A percentile compares a stretch with the other conserved stretches of the same genome.
These are phyloP conservation scores for Columbina picui DNA, from an alignment of 2,113 vertebrate genomes.

Conservation along the genomic window DNA sequence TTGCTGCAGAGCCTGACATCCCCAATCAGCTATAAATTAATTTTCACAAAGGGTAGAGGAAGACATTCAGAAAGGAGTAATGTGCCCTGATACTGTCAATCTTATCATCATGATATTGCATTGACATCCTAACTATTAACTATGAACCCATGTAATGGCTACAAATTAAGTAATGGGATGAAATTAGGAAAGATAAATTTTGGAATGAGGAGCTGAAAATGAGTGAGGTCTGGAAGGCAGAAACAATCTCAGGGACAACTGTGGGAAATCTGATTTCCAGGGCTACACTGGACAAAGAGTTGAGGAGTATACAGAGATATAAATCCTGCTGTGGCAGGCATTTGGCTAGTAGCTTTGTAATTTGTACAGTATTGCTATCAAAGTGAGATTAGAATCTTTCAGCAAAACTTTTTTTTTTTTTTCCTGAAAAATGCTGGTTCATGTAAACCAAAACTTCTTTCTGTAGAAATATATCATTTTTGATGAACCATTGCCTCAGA, in stretches of 20 bases:
- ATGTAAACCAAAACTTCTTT: background rate
- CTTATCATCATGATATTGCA: background rate
- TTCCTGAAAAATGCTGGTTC: background rate
- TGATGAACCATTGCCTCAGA: background rate
- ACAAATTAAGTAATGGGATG: background rate
- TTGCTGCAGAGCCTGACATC: conserved; percentile 4
- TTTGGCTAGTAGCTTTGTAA: background rate
- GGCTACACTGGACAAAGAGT: background rate
- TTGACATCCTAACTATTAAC: conserved; percentile 1
- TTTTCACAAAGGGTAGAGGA: conserved; percentile 37
- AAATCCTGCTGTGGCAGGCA: background rate
- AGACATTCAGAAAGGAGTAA: background rate
- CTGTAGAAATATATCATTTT: background rate
- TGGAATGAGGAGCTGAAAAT: background rate
- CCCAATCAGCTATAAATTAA: conserved; percentile 45
- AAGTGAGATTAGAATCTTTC: background rate
- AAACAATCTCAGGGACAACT: background rate
- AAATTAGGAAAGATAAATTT: conserved; percentile 22
- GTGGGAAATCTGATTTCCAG: background rate
- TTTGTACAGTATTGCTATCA: background rate
- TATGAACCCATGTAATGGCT: background rate
- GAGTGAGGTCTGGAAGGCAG: background rate
- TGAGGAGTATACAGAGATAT: background rate
- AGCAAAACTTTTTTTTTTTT: background rate
- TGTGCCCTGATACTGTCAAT: conserved; percentile 14